Evolutionary conservation across 2,113 vertebrate genomes (phyloP).

Genomic region (Rostratula benghalensis): DNA sequence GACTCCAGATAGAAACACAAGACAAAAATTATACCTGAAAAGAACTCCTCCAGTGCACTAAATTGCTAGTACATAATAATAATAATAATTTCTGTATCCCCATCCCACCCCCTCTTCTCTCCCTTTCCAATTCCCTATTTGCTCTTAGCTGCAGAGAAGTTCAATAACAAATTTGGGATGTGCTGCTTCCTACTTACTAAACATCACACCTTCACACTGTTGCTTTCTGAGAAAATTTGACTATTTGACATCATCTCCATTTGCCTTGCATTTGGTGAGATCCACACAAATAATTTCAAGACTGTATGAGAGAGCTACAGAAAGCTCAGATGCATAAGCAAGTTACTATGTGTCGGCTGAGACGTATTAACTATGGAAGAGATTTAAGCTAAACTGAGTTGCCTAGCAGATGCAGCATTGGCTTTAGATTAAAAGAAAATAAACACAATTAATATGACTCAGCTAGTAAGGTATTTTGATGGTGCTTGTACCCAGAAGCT

Average conservation of each 20-base stretch:
- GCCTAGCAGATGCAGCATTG: background rate
- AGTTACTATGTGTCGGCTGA: background rate
- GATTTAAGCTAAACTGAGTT: background rate
- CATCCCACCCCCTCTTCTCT: background rate
- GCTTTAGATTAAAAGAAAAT: slow-evolving; percentile 28
- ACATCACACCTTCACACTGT: background rate
- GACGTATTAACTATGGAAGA: background rate
- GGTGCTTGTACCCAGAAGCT: background rate
- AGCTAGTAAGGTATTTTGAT: background rate
- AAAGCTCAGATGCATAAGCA: background rate
- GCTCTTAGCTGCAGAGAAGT: background rate
- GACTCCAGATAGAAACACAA: background rate
- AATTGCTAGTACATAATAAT: background rate
- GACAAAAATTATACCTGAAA: background rate
- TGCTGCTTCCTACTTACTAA: background rate
- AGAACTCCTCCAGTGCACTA: background rate
- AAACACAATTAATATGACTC: slow-evolving; percentile 24
- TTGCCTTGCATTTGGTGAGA: background rate
- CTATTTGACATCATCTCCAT: background rate
- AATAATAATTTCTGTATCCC: background rate
- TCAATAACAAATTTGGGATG: background rate
- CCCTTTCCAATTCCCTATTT: background rate
- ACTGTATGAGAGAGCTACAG: background rate
- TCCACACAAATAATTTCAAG: background rate
- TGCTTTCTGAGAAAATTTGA: slow-evolving; percentile 1